Evolutionary conservation across 2,888 invertebrate genomes (phyloP).

Genomic region (Aelia acuminata): DNA sequence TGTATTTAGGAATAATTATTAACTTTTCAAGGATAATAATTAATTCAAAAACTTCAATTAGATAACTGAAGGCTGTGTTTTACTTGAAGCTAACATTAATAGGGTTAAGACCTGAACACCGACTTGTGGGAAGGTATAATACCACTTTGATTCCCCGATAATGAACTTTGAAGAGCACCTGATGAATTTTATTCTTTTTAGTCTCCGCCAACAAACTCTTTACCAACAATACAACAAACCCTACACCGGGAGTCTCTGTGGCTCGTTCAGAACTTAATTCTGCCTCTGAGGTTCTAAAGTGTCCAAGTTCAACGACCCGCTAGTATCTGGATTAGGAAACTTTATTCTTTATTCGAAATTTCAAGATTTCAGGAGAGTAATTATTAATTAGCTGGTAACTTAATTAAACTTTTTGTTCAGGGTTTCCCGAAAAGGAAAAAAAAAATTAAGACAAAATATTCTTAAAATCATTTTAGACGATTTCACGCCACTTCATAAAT

Average conservation of each 20-base stretch:
- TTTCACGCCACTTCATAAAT: too few species aligned
- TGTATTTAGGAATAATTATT: too few species aligned
- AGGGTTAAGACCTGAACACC: background rate
- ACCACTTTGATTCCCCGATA: background rate
- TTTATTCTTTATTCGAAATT: background rate
- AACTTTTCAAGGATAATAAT: background rate
- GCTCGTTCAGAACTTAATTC: background rate
- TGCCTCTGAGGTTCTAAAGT: background rate
- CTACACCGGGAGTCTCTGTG: background rate
- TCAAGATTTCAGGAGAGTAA: background rate
- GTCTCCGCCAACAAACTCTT: background rate
- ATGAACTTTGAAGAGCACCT: background rate
- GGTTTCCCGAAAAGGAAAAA: too few species aligned
- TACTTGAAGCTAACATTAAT: background rate
- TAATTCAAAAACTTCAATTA: background rate
- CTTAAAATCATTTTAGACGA: too few species aligned
- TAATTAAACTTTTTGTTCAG: too few species aligned
- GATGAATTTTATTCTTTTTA: constrained; percentile 1
- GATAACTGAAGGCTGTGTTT: background rate
- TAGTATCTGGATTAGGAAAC: background rate
- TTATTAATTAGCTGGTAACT: background rate
- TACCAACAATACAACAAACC: too few species aligned
- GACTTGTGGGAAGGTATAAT: background rate
- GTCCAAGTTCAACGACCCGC: background rate
- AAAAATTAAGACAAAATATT: too few species aligned